A percentile compares a stretch with the other conserved stretches of the same genome.
Conservation (phyloP, 2,888 invertebrate genomes). For the Candidula unifasciata region DNA sequence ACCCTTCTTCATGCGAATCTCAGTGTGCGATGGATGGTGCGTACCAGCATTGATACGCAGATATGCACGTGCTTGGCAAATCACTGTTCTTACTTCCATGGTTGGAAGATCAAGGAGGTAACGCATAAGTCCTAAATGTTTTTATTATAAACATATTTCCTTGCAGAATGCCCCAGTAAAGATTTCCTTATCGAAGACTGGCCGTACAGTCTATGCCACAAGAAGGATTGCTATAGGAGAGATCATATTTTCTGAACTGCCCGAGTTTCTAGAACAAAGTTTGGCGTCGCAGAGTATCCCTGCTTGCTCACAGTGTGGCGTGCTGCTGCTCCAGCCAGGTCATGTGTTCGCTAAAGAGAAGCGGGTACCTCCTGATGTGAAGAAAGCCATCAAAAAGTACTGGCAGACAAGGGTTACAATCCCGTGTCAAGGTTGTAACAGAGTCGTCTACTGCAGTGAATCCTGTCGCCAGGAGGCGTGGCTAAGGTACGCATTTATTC, state of each 20-base stretch:
- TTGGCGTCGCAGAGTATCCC: conserved; percentile 18
- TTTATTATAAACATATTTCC: no score
- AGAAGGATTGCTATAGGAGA: conserved; percentile 15
- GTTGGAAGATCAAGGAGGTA: no score
- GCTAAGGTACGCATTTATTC: conserved; percentile 20
- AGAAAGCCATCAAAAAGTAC: conserved; percentile 26
- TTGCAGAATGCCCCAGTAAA: conserved; percentile 16
- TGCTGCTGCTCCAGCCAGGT: conserved; percentile 35
- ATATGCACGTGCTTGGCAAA: no score
- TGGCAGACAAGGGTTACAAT: conserved; percentile 21
- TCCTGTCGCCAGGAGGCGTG: conserved; percentile 29
- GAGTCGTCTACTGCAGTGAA: conserved; percentile 45
- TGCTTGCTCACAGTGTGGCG: conserved; percentile 36
- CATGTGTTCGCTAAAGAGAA: conserved; percentile 21
- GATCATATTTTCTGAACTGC: conserved; percentile 32
- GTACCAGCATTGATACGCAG: no score
- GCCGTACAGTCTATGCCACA: conserved; percentile 20
- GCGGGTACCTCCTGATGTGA: not conserved
- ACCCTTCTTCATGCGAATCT: no score
- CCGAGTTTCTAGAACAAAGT: conserved; percentile 34
- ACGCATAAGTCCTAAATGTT: no score
- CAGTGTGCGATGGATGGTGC: no score
- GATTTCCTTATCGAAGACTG: not conserved
- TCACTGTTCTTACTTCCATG: no score
- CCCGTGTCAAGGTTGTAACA: conserved; percentile 15